These are phyloP conservation scores for Rambutsinella grinnellia DNA, from an alignment of 2,888 invertebrate species.

Conservation along the genomic window DNA sequence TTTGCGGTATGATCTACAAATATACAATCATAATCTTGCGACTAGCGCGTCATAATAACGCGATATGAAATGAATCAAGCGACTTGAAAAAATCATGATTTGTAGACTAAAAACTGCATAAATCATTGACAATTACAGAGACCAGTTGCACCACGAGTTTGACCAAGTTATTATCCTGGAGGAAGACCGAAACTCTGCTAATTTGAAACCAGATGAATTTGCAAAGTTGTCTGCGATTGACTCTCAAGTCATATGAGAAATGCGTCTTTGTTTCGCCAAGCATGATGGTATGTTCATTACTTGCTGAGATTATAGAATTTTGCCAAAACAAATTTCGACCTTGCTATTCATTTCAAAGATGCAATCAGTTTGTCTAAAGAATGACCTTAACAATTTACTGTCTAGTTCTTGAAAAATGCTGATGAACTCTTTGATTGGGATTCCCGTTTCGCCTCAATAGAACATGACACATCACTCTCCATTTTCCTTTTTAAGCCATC, in stretches of 20 bases:
- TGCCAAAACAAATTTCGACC: neutral
- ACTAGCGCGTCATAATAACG: no score
- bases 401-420: constrained; percentile 40
- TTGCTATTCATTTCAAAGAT: no score
- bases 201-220: constrained; percentile 26
- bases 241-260: constrained; percentile 35
- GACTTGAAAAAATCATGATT: neutral
- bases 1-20: constrained; percentile 41
- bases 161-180: constrained; percentile 33
- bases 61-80: no score
- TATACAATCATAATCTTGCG: no score
- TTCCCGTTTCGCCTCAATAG: constrained; percentile 10
- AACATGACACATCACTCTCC: constrained; percentile 14
- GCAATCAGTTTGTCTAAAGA: no score
- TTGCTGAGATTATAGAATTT: neutral
- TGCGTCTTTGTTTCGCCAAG: constrained; percentile 26
- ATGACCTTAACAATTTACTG: neutral
- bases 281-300: constrained; percentile 39
- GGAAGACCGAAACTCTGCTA: constrained; percentile 30
- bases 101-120: neutral
- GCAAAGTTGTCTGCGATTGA: constrained; percentile 30
- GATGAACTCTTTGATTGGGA: constrained; percentile 35
- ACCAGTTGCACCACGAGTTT: constrained; percentile 26
- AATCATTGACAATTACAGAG: constrained; percentile 12
- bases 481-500: constrained; percentile 36